Conservation (phyloP, 2,888 invertebrate species). For the Chamaedrilus cognettii region DNA sequence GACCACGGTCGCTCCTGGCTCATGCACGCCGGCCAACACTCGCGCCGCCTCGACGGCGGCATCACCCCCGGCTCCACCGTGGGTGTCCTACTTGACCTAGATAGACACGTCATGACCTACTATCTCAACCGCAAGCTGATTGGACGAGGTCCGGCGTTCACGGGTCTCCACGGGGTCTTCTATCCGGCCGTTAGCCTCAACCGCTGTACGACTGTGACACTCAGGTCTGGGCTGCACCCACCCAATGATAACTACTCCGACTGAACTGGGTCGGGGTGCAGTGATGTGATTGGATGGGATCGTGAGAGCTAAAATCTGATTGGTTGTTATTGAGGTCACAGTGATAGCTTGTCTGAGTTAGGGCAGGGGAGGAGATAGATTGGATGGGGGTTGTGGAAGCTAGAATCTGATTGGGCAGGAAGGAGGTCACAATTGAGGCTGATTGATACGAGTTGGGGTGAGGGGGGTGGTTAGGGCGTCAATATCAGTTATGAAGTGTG, state of each 20-base stretch:
- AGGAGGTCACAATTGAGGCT: too few relatives aligned
- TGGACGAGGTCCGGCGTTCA: slow-evolving; percentile 79
- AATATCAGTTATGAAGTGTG: too few relatives aligned
- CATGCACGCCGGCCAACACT: slow-evolving; percentile 93
- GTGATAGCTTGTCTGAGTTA: too few relatives aligned
- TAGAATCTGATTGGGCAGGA: too few relatives aligned
- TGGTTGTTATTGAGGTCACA: too few relatives aligned
- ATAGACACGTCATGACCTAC: slow-evolving; percentile 86
- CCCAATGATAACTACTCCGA: slow-evolving; percentile 62
- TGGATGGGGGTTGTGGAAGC: too few relatives aligned
- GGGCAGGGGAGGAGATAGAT: too few relatives aligned
- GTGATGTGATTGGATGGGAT: too few relatives aligned
- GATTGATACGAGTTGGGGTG: too few relatives aligned
- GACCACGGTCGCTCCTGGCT: slow-evolving; percentile 97
- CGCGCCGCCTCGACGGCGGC: slow-evolving; percentile 87
- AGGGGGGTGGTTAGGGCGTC: too few relatives aligned
- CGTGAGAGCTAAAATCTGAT: too few relatives aligned
- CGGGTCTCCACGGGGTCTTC: slow-evolving; percentile 78
- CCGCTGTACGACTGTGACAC: slow-evolving; percentile 88
- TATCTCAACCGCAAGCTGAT: slow-evolving; percentile 93
- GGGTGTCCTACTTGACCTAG: slow-evolving; percentile 89
- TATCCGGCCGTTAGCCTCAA: slow-evolving; percentile 98
- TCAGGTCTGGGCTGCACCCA: slow-evolving; percentile 90
- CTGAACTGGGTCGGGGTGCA: too few relatives aligned
- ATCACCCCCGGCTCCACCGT: slow-evolving; percentile 81